Percentiles rank a stretch among this genome's conserved stretches.
These are phyloP conservation scores for Epinephelus malabaricus DNA, from an alignment of 2,797 vertebrate species.

Conservation along the genomic window DNA sequence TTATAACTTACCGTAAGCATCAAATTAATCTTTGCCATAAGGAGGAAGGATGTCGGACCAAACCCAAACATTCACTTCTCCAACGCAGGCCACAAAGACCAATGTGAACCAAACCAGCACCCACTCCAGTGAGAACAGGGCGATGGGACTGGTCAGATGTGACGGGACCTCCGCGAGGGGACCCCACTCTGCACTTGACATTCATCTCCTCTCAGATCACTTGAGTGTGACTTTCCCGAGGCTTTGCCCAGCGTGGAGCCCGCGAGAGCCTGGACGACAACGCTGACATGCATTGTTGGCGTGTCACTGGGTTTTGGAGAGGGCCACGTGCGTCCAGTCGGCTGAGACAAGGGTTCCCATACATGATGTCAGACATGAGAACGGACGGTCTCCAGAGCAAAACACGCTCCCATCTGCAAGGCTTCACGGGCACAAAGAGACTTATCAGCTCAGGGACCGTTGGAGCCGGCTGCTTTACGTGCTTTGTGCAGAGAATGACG, in stretches of 20 bases:
- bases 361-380: slow-evolving; percentile 57
- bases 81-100: background rate
- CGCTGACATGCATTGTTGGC: slow-evolving; percentile 70
- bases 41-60: background rate
- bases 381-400: slow-evolving; percentile 27
- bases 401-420: background rate
- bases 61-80: slow-evolving; percentile 7
- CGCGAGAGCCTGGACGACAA: slow-evolving; percentile 11
- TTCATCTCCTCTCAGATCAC: slow-evolving; percentile 76
- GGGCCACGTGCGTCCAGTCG: slow-evolving; percentile 72
- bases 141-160: slow-evolving; percentile 49
- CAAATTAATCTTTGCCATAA: background rate
- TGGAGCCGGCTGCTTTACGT: slow-evolving; percentile 6
- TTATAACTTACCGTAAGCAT: too few species aligned
- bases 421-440: slow-evolving; percentile 45
- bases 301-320: slow-evolving; percentile 71
- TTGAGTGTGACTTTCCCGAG: slow-evolving; percentile 72
- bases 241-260: slow-evolving; percentile 61
- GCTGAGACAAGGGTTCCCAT: slow-evolving; percentile 66
- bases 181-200: slow-evolving; percentile 70
- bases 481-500: slow-evolving; percentile 45
- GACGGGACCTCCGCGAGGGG: slow-evolving; percentile 67
- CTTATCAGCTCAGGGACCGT: slow-evolving; percentile 45
- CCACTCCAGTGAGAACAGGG: background rate
- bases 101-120: background rate